A percentile compares a stretch with the other conserved stretches of the same genome.
phyloP scores from a whole-genome alignment of 2,797 vertebrate species.

The Heliangelus exortis region DNA sequence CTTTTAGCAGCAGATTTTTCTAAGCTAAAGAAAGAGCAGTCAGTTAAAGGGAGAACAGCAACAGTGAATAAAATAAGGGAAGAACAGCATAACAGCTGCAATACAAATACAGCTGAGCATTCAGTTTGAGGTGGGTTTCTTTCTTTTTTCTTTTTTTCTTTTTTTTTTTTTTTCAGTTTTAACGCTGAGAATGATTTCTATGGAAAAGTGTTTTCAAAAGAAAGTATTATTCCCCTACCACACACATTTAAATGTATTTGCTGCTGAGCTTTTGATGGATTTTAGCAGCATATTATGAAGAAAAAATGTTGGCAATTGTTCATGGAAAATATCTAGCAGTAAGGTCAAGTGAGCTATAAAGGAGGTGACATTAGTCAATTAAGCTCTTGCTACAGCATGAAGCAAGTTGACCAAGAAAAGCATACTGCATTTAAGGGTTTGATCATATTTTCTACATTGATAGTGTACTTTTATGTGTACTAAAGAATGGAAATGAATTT shows the following conservation, averaged over 20 bases:
- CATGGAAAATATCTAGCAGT: conserved; percentile 5
- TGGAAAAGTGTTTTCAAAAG: conserved; percentile 21
- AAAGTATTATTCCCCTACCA: background rate
- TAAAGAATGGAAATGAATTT: conserved; percentile 64
- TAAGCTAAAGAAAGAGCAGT: background rate
- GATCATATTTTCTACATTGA: conserved; percentile 7
- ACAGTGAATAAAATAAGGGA: background rate
- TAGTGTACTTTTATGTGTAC: conserved; percentile 12
- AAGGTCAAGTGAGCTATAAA: conserved; percentile 25
- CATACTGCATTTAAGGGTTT: conserved; percentile 29
- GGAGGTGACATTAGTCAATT: background rate
- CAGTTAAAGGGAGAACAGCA: background rate
- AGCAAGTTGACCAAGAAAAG: conserved; percentile 32
- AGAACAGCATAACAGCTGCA: background rate
- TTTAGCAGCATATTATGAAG: background rate
- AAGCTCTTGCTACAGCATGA: background rate
- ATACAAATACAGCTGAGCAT: background rate
- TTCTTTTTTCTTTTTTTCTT: background rate
- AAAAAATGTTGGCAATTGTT: conserved; percentile 7
- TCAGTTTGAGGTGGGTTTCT: background rate
- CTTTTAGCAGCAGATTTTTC: background rate
- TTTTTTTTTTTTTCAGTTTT: background rate
- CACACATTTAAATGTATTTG: conserved; percentile 10
- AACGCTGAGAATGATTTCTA: background rate
- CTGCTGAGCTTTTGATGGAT: background rate